Conservation (phyloP, 2,113 vertebrate species). For the Corydoras sp. region DNA sequence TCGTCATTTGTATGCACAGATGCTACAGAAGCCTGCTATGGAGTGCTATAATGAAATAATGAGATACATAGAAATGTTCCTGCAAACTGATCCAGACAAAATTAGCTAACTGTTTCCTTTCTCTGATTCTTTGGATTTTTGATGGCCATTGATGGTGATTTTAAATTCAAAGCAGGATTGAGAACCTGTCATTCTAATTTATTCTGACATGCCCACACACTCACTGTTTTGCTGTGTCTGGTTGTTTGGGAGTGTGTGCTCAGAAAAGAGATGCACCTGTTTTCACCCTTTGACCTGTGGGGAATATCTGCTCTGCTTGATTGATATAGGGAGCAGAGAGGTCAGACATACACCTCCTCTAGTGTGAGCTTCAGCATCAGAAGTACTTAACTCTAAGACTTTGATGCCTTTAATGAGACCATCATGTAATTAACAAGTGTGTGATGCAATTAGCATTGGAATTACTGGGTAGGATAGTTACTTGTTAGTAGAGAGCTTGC, state of each 20-base stretch:
- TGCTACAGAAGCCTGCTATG: not conserved
- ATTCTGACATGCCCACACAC: constrained; percentile 10
- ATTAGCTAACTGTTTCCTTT: not conserved
- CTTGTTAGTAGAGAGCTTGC: too few species aligned
- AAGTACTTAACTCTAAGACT: constrained; percentile 25
- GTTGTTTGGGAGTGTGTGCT: constrained; percentile 6
- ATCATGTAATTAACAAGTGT: constrained; percentile 29
- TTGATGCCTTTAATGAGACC: constrained; percentile 32
- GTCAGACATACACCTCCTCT: constrained; percentile 30
- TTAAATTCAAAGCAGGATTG: too few species aligned
- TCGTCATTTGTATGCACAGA: constrained; percentile 5
- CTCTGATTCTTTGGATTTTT: constrained; percentile 1
- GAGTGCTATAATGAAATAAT: not conserved
- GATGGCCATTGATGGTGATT: not conserved
- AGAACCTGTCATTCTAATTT: constrained; percentile 15
- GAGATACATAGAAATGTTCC: not conserved
- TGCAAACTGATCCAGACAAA: not conserved
- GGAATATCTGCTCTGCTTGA: constrained; percentile 19
- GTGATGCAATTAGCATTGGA: constrained; percentile 27
- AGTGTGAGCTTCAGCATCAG: constrained; percentile 12
- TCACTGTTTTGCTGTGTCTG: constrained; percentile 3
- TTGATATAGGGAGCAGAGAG: constrained; percentile 21
- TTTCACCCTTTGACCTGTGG: constrained; percentile 26
- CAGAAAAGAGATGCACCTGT: constrained; percentile 8
- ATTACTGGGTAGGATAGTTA: constrained; percentile 9